Conservation (phyloP, 2,888 invertebrate species). For the Acanthacorydalis orientalis region DNA sequence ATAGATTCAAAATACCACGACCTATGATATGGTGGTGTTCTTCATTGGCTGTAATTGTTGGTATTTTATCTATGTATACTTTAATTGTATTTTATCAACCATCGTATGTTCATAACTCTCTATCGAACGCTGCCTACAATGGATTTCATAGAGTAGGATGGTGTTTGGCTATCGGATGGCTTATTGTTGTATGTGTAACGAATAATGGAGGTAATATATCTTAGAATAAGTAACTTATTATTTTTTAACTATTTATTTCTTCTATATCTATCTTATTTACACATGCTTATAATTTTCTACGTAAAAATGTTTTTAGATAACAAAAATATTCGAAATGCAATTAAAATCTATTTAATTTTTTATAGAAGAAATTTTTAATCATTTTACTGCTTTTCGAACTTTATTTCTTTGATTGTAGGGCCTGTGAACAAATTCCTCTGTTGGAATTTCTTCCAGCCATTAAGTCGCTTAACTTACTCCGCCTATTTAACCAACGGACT, state of each 20-base stretch:
- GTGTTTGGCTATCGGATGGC: constrained; percentile 51
- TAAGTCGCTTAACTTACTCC: constrained; percentile 53
- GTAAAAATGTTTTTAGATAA: too few relatives aligned
- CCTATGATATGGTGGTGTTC: constrained; percentile 16
- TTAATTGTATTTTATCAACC: constrained; percentile 45
- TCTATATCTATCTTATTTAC: not conserved
- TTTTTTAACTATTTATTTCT: not conserved
- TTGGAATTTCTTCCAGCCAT: constrained; percentile 44
- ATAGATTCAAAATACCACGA: constrained; percentile 18
- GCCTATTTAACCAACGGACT: constrained; percentile 57
- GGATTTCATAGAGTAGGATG: constrained; percentile 49
- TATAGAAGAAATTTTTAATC: too few relatives aligned
- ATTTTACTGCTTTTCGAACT: too few relatives aligned
- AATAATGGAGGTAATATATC: constrained; percentile 40
- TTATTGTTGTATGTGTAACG: constrained; percentile 44
- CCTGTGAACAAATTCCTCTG: constrained; percentile 35
- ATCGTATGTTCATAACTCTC: constrained; percentile 35
- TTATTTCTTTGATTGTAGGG: constrained; percentile 24
- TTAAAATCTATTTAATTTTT: too few relatives aligned
- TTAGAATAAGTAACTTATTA: not conserved
- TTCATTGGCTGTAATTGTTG: constrained; percentile 22
- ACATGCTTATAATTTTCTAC: too few relatives aligned
- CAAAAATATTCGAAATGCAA: too few relatives aligned
- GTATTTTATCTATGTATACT: constrained; percentile 39
- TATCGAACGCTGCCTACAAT: constrained; percentile 47